Percentiles rank a stretch among this genome's conserved stretches.
These are phyloP conservation scores for Eptesicus fuscus DNA, from an alignment of 2,113 vertebrate genomes.

Conservation along the genomic window DNA sequence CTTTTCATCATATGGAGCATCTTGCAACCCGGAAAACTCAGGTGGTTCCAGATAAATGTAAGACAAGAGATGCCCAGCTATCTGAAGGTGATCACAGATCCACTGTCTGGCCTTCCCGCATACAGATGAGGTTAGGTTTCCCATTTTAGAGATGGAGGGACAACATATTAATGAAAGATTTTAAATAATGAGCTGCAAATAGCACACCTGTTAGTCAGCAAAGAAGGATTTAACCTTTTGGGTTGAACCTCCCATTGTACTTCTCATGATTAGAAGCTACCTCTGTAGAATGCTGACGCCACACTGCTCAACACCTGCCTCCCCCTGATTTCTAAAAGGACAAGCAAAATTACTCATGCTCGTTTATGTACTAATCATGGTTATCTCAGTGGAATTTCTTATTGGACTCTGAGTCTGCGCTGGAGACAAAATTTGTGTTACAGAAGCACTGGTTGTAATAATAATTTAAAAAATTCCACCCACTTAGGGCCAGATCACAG, in stretches of 20 bases:
- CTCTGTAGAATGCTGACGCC: not conserved
- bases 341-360: not conserved
- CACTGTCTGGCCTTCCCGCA: not conserved
- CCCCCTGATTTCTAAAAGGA: not conserved
- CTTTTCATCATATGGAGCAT: not conserved
- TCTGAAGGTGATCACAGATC: not conserved
- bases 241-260: fast-evolving
- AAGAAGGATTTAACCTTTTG: not conserved
- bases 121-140: not conserved
- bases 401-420: not conserved
- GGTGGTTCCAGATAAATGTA: not conserved
- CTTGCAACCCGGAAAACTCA: not conserved
- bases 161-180: not conserved
- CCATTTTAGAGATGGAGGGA: not conserved
- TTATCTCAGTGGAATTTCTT: not conserved
- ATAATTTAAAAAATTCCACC: not conserved
- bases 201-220: not conserved
- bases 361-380: not conserved
- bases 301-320: too few species aligned
- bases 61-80: not conserved
- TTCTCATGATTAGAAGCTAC: too few species aligned
- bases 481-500: not conserved
- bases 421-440: not conserved
- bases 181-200: not conserved
- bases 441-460: not conserved